phyloP scores from a whole-genome alignment of 2,797 vertebrate species.

The Channallabes apus region DNA sequence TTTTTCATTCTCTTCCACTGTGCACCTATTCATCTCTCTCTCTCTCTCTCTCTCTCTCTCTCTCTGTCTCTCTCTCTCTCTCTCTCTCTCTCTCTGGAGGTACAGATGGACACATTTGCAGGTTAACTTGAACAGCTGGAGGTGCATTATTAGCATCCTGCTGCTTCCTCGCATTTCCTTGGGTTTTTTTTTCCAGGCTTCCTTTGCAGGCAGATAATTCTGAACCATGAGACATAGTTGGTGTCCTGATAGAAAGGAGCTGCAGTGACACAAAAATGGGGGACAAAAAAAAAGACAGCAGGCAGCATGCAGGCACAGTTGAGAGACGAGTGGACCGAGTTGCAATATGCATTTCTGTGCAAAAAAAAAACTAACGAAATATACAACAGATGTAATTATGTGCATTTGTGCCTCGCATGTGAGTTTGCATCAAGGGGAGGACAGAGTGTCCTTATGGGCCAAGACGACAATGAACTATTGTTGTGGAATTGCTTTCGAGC shows the following conservation, averaged over 20 bases:
- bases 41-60: constrained; percentile 64
- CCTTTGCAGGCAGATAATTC: constrained; percentile 84
- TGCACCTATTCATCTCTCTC: constrained; percentile 32
- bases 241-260: constrained; percentile 60
- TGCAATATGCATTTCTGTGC: constrained; percentile 26
- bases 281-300: constrained; percentile 1
- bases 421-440: constrained; percentile 15
- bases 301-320: constrained; percentile 12
- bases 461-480: constrained; percentile 62
- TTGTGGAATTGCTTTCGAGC: constrained; percentile 76
- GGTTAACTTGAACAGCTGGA: constrained; percentile 99
- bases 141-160: constrained; percentile 98
- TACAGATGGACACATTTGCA: constrained; percentile 99
- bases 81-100: constrained; percentile 66
- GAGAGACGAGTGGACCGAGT: neutral
- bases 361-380: neutral
- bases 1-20: constrained; percentile 36
- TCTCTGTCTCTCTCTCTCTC: constrained; percentile 44
- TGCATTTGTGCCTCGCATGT: constrained; percentile 29
- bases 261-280: constrained; percentile 19
- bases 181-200: constrained; percentile 66
- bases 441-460: constrained; percentile 59
- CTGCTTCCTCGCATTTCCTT: constrained; percentile 98
- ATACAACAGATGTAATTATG: constrained; percentile 27
- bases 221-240: constrained; percentile 80